Evolutionary conservation across 2,113 vertebrate species (phyloP).

Genomic region (Cyanoliseus patagonus): DNA sequence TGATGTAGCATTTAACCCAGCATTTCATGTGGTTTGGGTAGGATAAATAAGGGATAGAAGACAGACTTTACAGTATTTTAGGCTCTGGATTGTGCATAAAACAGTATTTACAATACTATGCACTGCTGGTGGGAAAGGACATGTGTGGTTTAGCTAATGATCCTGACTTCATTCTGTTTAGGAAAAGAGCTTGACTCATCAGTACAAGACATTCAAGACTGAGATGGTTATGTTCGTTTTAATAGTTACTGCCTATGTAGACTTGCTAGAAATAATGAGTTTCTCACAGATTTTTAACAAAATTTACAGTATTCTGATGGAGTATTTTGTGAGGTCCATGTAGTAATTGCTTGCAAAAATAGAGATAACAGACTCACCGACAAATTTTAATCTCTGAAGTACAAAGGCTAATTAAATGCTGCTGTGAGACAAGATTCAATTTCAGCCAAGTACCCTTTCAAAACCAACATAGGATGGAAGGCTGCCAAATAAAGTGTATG

Average conservation of each 20-base stretch:
- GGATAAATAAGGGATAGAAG: background rate
- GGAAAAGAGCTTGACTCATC: background rate
- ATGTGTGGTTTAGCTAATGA: background rate
- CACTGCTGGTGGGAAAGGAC: background rate
- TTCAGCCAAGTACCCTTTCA: background rate
- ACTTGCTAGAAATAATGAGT: background rate
- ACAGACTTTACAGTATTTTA: background rate
- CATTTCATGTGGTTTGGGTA: background rate
- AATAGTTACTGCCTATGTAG: background rate
- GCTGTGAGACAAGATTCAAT: background rate
- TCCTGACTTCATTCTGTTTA: background rate
- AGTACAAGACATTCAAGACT: background rate
- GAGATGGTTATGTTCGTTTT: background rate
- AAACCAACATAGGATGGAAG: background rate
- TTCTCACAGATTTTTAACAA: background rate
- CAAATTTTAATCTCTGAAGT: background rate
- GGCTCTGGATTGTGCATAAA: background rate
- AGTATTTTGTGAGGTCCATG: background rate
- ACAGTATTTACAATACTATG: background rate
- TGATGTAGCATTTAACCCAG: background rate
- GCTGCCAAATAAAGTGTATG: background rate
- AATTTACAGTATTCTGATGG: background rate
- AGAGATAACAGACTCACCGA: background rate
- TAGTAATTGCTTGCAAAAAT: background rate
- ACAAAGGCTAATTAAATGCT: background rate